Percentiles rank a stretch among this genome's conserved stretches.
Evolutionary conservation across 2,113 vertebrate species (phyloP).

Genomic region (Bos indicus): DNA sequence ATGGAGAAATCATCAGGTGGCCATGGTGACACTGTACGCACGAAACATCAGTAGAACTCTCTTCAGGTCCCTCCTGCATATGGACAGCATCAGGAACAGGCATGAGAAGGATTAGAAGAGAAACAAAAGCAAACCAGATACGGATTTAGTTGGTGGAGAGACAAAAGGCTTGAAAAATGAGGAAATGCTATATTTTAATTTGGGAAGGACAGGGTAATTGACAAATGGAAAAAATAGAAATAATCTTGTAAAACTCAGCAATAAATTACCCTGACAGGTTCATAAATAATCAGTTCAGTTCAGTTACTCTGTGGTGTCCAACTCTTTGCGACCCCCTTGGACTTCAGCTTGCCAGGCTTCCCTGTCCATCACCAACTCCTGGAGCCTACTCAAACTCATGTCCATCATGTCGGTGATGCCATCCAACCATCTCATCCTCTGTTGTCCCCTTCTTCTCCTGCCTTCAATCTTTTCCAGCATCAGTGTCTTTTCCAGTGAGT

Average conservation of each 20-base stretch:
- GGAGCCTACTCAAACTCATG: background rate
- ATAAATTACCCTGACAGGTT: background rate
- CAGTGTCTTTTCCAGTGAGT: background rate
- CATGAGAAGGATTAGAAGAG: background rate
- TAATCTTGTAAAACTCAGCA: background rate
- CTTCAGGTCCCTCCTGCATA: too few species aligned
- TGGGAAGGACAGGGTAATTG: background rate
- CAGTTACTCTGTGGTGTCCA: rapidly evolving
- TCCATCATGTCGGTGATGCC: background rate
- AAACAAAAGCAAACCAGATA: background rate
- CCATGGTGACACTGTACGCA: too few species aligned
- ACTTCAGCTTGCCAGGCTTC: background rate
- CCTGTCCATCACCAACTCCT: background rate
- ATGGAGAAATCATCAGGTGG: background rate
- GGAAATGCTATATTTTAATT: background rate
- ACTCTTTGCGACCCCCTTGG: background rate
- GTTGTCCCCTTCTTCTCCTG: background rate
- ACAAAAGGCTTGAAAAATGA: background rate
- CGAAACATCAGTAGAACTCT: background rate
- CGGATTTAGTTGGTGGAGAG: background rate
- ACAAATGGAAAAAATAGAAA: background rate
- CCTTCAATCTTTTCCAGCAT: background rate
- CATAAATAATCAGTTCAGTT: background rate
- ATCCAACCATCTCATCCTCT: background rate
- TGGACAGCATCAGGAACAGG: background rate